Evolutionary conservation across 2,888 invertebrate species (phyloP), one percentile per base, ranked within the genome.

Genomic region (Synergus umbraculus): DNA sequence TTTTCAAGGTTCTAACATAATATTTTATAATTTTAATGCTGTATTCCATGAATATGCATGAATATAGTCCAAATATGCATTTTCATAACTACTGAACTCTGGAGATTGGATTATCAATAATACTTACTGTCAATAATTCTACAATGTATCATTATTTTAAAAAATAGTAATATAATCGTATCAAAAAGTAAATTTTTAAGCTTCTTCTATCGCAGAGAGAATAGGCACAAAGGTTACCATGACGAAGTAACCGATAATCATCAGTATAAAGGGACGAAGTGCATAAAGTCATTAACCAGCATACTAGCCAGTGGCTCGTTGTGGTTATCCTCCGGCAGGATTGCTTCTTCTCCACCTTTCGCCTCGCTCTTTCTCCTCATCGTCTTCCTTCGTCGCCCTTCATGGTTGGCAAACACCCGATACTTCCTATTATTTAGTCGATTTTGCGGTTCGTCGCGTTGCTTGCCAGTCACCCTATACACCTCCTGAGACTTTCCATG

Each of bases 271-370:
- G 85, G 86, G 86, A 83, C 84, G 84, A 87, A 87, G 85, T 87
- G 88, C 89, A 89, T 89, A 89, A 87, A 90, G 89, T 87, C 89
- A 90, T 90, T 90, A 90, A 90, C 87, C 54, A 69, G 49, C 49
- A 29, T 69, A 69, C 69, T 87, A 87, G 85, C 88, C 87, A 86
- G 87, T 85, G 87, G 86, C 87, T 89, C 85, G 87, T 89, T 89
- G 89, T 85, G 86, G 88, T 86, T 88, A 86, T 88, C 85, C 87
- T 85, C 84, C 80, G 77, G 58, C 79, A 8, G 69, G 67, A 67
- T 67, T 78, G 80, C 80, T 82, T 79, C 80, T 82, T 79, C 81
- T 79, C 46, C 64, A 80, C 83, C 79, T 79, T 82, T 79, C 80
- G 77, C 79, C 79, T 79, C 76, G 76, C 79, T 78, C 41, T 79